These are phyloP conservation scores for Microctenopoma stevenorrisi DNA, from an alignment of 2,797 vertebrate genomes.

Conservation along the genomic window DNA sequence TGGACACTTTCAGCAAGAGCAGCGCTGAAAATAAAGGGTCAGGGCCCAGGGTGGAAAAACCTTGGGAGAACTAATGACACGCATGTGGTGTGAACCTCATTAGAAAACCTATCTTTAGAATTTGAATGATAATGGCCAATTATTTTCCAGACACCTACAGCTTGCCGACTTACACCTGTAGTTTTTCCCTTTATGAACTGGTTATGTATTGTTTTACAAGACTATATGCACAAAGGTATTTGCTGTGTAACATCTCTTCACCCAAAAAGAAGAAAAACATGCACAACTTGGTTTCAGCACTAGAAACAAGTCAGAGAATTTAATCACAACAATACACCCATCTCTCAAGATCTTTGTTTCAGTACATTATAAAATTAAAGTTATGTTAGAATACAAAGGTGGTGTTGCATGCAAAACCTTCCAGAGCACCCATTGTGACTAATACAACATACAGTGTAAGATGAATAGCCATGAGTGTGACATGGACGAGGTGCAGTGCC, in stretches of 20 bases:
- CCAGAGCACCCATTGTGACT: background rate
- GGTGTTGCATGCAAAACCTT: constrained; percentile 1
- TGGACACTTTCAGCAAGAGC: constrained; percentile 61
- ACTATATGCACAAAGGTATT: constrained; percentile 7
- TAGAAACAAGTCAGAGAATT: constrained; percentile 14
- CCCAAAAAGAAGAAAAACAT: background rate
- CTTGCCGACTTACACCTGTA: constrained; percentile 24
- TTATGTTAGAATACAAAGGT: constrained; percentile 16
- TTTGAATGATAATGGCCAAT: constrained; percentile 36
- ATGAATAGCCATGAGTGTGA: background rate
- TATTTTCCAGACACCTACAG: constrained; percentile 32
- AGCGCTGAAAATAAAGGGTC: constrained; percentile 44
- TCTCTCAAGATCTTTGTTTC: constrained; percentile 23
- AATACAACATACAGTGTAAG: constrained; percentile 1
- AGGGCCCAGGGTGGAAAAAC: constrained; percentile 43
- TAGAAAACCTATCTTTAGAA: constrained; percentile 40
- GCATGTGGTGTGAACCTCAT: constrained; percentile 40
- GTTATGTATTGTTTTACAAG: constrained; percentile 22
- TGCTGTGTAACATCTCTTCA: background rate
- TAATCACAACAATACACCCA: constrained; percentile 34
- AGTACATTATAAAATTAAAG: constrained; percentile 4
- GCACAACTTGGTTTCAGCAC: constrained; percentile 6
- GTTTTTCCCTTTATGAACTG: constrained; percentile 11
- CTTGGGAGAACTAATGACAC: constrained; percentile 32
- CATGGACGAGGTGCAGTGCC: background rate